phyloP scores from a whole-genome alignment of 2,888 invertebrate species.

The Cactoblastis cactorum region DNA sequence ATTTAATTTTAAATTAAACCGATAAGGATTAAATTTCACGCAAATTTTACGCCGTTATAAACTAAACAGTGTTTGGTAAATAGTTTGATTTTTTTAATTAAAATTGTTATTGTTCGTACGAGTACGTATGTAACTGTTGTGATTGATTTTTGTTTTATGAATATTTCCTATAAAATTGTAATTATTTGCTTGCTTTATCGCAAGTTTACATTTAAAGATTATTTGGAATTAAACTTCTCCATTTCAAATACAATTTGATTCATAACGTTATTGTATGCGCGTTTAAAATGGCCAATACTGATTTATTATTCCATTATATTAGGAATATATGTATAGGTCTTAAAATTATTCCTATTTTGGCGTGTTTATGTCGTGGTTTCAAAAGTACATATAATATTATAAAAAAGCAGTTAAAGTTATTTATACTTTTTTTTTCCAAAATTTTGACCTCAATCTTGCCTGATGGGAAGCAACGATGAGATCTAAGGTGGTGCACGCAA shows the following conservation, averaged over 20 bases:
- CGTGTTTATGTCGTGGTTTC: neutral
- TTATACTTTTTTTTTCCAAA: no score
- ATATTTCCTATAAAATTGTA: slow-evolving; percentile 15
- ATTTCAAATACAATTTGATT: slow-evolving; percentile 6
- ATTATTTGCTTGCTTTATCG: slow-evolving; percentile 7
- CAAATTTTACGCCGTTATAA: slow-evolving; percentile 70
- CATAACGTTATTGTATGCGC: neutral
- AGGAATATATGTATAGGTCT: neutral
- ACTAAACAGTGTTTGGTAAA: slow-evolving; percentile 75
- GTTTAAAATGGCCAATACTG: neutral
- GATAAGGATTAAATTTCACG: slow-evolving; percentile 73
- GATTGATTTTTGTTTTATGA: slow-evolving; percentile 62
- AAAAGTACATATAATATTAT: neutral
- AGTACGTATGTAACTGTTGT: slow-evolving; percentile 25
- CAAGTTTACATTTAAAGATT: slow-evolving; percentile 6
- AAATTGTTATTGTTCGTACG: slow-evolving; percentile 50
- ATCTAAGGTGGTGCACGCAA: no score
- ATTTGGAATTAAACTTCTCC: slow-evolving; percentile 8
- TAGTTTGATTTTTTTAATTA: slow-evolving; percentile 75
- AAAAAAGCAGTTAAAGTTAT: neutral
- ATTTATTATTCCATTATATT: neutral
- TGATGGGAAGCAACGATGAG: no score
- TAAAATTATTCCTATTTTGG: neutral
- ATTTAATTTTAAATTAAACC: slow-evolving; percentile 61
- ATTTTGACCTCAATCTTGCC: no score